Evolutionary conservation across 1,140 invertebrate genomes (phyloP).

Genomic region (Goniozus legneri): DNA sequence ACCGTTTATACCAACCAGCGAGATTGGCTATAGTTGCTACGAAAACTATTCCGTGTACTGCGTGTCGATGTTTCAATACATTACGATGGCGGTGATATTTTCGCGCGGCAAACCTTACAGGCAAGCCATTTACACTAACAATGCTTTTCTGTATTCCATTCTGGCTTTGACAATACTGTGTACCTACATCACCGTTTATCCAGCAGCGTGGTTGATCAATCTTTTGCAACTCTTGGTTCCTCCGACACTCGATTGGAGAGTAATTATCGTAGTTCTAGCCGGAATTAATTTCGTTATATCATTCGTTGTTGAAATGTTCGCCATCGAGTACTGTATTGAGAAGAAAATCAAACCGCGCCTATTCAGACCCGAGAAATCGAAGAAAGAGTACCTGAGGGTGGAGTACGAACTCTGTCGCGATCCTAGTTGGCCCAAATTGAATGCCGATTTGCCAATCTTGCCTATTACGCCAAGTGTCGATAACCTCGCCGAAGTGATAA

Average conservation of each 20-base stretch:
- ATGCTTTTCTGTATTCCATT: conserved; percentile 63
- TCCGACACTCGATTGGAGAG: conserved; percentile 60
- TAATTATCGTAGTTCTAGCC: conserved; percentile 61
- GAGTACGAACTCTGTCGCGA: conserved; percentile 44
- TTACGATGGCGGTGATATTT: conserved; percentile 84
- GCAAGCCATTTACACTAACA: conserved; percentile 78
- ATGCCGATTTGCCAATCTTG: conserved; percentile 22
- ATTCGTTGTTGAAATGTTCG: conserved; percentile 60
- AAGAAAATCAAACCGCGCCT: conserved; percentile 55
- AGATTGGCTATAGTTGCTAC: conserved; percentile 58
- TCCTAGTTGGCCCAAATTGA: conserved; percentile 37
- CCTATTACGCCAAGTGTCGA: conserved; percentile 27
- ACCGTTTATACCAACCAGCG: conserved; percentile 56
- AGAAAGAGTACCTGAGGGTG: conserved; percentile 56
- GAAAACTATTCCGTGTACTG: conserved; percentile 86
- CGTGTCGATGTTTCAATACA: conserved; percentile 90
- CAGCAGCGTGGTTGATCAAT: conserved; percentile 60
- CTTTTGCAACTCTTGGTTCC: conserved; percentile 68
- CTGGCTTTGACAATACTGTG: conserved; percentile 63
- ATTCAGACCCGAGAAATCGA: conserved; percentile 56
- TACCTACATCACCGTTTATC: conserved; percentile 67
- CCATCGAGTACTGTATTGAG: conserved; percentile 62
- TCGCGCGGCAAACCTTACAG: conserved; percentile 89
- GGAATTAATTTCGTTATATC: conserved; percentile 61
- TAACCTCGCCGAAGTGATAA: conserved; percentile 24